Evolutionary conservation across 2,888 invertebrate genomes (phyloP).

Genomic region (Elmis aenea): DNA sequence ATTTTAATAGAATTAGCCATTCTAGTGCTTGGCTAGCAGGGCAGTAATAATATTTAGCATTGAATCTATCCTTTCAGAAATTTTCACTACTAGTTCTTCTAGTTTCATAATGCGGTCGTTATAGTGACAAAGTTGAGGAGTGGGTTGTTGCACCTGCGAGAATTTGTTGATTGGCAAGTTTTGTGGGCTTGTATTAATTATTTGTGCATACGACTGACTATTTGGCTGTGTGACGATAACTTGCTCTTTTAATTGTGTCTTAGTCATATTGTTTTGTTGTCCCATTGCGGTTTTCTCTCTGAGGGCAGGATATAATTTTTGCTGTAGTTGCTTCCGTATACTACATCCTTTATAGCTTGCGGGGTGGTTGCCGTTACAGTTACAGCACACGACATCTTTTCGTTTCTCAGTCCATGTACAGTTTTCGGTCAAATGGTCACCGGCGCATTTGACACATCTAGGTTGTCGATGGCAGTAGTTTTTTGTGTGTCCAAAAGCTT

Average conservation of each 20-base stretch:
- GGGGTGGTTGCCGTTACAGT: constrained; percentile 3
- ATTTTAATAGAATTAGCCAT: constrained; percentile 1
- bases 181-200: no score
- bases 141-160: no score
- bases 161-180: no score
- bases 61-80: constrained; percentile 2
- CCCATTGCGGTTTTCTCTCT: background rate
- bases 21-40: constrained; percentile 2
- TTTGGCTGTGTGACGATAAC: no score
- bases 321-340: background rate
- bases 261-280: background rate
- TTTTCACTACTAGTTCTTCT: constrained; percentile 2
- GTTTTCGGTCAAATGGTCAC: background rate
- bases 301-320: background rate
- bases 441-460: constrained; percentile 5
- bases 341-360: constrained; percentile 1
- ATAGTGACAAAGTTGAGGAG: background rate
- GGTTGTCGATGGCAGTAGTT: constrained; percentile 3
- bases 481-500: constrained; percentile 3
- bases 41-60: constrained; percentile 3
- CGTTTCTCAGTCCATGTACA: constrained; percentile 3
- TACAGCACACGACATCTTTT: constrained; percentile 4
- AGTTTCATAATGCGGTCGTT: constrained; percentile 2
- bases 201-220: no score
- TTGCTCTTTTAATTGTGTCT: no score